Conservation (phyloP, 64 coral and sea anemone species). For the Stichodactyla helianthus region DNA sequence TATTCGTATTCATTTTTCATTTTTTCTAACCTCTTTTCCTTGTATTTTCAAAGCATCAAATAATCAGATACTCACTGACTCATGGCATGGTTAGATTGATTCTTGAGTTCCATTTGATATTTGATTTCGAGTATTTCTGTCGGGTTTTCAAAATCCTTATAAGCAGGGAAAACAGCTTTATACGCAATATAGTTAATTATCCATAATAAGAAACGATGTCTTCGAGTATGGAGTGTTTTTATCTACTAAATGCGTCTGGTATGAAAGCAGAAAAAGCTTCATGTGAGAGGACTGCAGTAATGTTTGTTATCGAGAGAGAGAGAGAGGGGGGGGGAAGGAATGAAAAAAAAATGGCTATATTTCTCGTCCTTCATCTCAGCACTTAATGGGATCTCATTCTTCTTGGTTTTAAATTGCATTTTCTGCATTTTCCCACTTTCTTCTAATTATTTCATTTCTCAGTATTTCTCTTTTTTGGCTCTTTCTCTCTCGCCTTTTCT, state of each 20-base stretch:
- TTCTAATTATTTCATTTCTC: not conserved
- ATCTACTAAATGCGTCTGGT: not conserved
- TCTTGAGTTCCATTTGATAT: not conserved
- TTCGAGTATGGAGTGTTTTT: not conserved
- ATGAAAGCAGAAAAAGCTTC: not conserved
- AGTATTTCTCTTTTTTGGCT: not conserved
- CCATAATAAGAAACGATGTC: not conserved
- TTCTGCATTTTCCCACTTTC: not conserved
- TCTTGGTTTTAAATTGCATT: too few relatives aligned
- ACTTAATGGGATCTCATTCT: too few relatives aligned
- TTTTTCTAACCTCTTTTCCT: too few relatives aligned
- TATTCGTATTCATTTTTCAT: too few relatives aligned
- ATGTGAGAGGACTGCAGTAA: not conserved
- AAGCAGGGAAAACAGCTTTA: not conserved
- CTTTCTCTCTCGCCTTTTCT: too few relatives aligned
- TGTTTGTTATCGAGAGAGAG: too few relatives aligned
- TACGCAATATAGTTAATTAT: not conserved
- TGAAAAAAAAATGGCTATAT: too few relatives aligned
- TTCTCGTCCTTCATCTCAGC: too few relatives aligned
- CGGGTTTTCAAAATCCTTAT: not conserved
- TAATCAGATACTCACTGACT: not conserved
- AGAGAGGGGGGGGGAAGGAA: too few relatives aligned
- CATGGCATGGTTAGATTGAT: not conserved
- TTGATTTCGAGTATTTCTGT: not conserved
- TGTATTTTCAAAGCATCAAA: not conserved